Conservation (phyloP, 2,888 invertebrate species). For the Pachydiplax longipennis region DNA sequence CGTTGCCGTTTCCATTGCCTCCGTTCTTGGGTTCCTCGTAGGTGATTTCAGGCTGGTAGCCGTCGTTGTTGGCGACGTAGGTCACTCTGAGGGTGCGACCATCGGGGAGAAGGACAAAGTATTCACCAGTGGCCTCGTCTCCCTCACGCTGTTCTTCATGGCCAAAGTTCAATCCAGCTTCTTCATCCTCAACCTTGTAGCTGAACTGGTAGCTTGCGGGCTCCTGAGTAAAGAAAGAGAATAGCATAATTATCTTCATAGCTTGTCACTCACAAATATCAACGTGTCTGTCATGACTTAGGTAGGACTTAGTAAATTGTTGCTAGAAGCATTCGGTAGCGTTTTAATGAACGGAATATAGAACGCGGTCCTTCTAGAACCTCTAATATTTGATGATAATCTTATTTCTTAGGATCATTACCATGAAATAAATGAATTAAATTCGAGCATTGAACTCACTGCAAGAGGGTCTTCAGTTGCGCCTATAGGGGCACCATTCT, state of each 20-base stretch:
- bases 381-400: too few species aligned
- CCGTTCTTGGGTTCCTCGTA: conserved; percentile 67
- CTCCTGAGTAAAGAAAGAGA: conserved; percentile 64
- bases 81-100: conserved; percentile 86
- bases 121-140: conserved; percentile 81
- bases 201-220: conserved; percentile 87
- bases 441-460: neutral
- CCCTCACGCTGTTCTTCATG: conserved; percentile 86
- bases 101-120: conserved; percentile 85
- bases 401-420: too few species aligned
- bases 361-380: too few species aligned
- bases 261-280: neutral
- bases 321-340: too few species aligned
- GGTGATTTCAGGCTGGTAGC: conserved; percentile 81
- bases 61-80: conserved; percentile 83
- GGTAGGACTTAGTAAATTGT: too few species aligned
- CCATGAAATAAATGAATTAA: too few species aligned
- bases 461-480: conserved; percentile 42
- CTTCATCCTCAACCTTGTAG: conserved; percentile 83
- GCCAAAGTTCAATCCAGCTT: conserved; percentile 81
- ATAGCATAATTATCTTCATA: neutral
- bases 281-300: too few species aligned
- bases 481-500: conserved; percentile 48
- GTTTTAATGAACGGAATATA: too few species aligned
- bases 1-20: neutral